A percentile compares a stretch with the other conserved stretches of the same genome.
Evolutionary conservation across 1,140 invertebrate genomes (phyloP).

Genomic region (Oncopodura yosiiana): DNA sequence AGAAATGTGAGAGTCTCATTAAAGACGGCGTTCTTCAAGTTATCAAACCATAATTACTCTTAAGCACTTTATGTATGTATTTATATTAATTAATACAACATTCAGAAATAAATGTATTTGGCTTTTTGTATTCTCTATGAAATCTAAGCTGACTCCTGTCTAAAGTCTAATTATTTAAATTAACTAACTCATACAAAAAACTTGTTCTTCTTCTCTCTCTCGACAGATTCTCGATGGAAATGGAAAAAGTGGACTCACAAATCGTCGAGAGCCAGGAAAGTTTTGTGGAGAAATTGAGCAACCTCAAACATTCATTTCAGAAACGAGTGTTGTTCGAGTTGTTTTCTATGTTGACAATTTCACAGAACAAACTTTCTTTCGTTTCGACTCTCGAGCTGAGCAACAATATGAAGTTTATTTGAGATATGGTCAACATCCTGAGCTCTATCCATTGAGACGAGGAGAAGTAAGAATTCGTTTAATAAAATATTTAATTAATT

Average conservation of each 20-base stretch:
- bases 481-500: no score
- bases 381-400: constrained; percentile 67
- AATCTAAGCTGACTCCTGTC: no score
- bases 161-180: no score
- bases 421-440: constrained; percentile 80
- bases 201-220: no score
- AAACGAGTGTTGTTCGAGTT: constrained; percentile 81
- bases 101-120: no score
- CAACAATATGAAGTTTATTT: constrained; percentile 80
- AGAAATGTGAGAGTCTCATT: constrained; percentile 82
- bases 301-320: constrained; percentile 84
- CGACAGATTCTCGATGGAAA: constrained; percentile 70
- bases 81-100: no score
- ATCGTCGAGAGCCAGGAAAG: constrained; percentile 71
- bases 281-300: constrained; percentile 89
- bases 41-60: not conserved
- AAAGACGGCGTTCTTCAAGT: constrained; percentile 80
- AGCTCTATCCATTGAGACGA: constrained; percentile 76
- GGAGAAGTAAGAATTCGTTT: constrained; percentile 69
- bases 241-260: constrained; percentile 71
- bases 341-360: constrained; percentile 84
- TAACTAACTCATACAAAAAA: no score
- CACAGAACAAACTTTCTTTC: constrained; percentile 75
- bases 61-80: not conserved
- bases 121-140: no score